phyloP scores from a whole-genome alignment of 2,113 vertebrate genomes.

The Bagarius yarrelli region DNA sequence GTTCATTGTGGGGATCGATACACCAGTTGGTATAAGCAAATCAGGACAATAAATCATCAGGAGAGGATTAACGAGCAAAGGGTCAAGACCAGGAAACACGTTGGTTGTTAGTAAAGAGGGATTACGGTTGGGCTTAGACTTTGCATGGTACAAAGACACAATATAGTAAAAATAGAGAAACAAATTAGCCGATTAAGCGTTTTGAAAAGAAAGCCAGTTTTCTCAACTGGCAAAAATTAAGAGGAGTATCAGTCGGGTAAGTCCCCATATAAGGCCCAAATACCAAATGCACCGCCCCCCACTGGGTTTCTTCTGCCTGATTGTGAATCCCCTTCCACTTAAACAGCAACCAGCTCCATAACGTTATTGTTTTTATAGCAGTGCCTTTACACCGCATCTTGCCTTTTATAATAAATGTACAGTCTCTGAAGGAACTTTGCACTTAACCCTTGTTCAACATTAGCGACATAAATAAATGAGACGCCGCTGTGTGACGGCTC shows the following conservation, averaged over 20 bases:
- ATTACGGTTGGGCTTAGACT: not conserved
- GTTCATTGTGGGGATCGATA: not conserved
- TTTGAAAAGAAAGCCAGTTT: too few relatives aligned
- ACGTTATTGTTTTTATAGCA: too few relatives aligned
- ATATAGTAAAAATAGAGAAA: not conserved
- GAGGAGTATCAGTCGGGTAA: too few relatives aligned
- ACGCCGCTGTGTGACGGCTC: conserved; percentile 20
- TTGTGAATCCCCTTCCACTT: too few relatives aligned
- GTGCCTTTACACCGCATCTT: too few relatives aligned
- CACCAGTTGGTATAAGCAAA: not conserved
- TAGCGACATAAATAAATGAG: conserved; percentile 28
- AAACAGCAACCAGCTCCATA: too few relatives aligned
- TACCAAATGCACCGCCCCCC: too few relatives aligned
- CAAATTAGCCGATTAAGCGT: too few relatives aligned
- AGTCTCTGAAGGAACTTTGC: not conserved
- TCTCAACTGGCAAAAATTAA: too few relatives aligned
- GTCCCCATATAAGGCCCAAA: too few relatives aligned
- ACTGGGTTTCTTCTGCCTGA: too few relatives aligned
- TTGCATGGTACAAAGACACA: not conserved
- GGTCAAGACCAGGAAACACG: not conserved
- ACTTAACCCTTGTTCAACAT: conserved; percentile 2
- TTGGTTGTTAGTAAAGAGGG: not conserved
- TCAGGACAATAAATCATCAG: not conserved
- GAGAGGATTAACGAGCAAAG: not conserved
- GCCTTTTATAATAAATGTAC: too few relatives aligned